These are phyloP conservation scores for Drosophila auraria DNA, from an alignment of 1,140 invertebrate species.

Conservation along the genomic window DNA sequence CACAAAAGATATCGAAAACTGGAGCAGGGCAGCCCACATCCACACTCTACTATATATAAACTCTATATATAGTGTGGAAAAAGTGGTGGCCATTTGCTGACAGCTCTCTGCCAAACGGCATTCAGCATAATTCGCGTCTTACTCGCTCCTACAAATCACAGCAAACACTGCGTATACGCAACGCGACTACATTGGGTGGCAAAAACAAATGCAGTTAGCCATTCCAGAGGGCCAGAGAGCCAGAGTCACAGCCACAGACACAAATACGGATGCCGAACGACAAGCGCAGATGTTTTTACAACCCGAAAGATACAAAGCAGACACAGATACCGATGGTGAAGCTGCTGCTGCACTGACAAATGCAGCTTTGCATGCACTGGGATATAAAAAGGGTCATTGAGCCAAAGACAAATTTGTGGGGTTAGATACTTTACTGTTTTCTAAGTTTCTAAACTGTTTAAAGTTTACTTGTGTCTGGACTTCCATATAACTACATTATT, in stretches of 20 bases:
- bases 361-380: conserved; percentile 44
- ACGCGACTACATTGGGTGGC: conserved; percentile 15
- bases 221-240: not conserved
- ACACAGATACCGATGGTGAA: conserved; percentile 37
- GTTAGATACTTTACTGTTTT: not conserved
- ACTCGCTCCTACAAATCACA: conserved; percentile 15
- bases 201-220: conserved; percentile 21
- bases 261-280: conserved; percentile 45
- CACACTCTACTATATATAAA: not conserved
- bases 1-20: conserved; percentile 65
- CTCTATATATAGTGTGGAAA: not conserved
- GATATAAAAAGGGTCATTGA: not conserved
- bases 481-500: too few relatives aligned
- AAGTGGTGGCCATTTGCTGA: conserved; percentile 35
- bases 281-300: conserved; percentile 56
- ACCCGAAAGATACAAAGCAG: conserved; percentile 47
- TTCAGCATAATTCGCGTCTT: conserved; percentile 21
- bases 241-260: not conserved
- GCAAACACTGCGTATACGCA: conserved; percentile 68
- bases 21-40: conserved; percentile 70
- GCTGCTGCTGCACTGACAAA: conserved; percentile 38
- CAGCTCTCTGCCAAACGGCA: conserved; percentile 31
- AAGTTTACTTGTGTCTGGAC: too few relatives aligned
- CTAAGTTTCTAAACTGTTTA: too few relatives aligned
- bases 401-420: not conserved